Evolutionary conservation across 2,113 vertebrate species (phyloP).

Genomic region (Aphyosemion australe): DNA sequence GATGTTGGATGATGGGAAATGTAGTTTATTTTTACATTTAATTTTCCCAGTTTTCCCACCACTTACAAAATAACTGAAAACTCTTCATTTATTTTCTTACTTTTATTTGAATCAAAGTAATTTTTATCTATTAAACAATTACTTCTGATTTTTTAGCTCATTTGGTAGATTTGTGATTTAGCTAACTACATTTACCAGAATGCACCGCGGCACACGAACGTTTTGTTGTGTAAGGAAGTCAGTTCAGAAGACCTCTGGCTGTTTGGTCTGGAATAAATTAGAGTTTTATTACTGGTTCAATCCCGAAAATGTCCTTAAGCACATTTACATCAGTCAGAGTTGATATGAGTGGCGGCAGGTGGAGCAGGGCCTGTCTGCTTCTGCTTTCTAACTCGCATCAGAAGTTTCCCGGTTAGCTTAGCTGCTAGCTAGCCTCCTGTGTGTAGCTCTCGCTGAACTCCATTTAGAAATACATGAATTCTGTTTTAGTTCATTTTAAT

Average conservation of each 20-base stretch:
- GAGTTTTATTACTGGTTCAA: no score
- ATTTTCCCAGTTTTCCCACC: not conserved
- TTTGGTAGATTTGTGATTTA: fast-evolving
- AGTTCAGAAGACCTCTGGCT: slow-evolving; percentile 8
- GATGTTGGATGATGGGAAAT: slow-evolving; percentile 63
- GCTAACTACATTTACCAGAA: slow-evolving; percentile 40
- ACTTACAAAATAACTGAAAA: fast-evolving
- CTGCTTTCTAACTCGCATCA: not conserved
- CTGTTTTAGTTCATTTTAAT: not conserved
- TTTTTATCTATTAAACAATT: fast-evolving
- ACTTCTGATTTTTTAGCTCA: fast-evolving
- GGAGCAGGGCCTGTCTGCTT: no score
- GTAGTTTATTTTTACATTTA: slow-evolving; percentile 46
- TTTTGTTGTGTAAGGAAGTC: slow-evolving; percentile 60
- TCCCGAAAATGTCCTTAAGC: no score
- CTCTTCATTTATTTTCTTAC: fast-evolving
- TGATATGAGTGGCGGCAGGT: no score
- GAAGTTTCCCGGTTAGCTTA: slow-evolving; percentile 4
- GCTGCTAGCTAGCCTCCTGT: slow-evolving; percentile 5
- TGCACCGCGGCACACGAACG: slow-evolving; percentile 19
- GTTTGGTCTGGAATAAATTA: not conserved
- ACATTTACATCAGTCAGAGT: no score
- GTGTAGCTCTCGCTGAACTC: not conserved
- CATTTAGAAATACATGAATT: slow-evolving; percentile 7
- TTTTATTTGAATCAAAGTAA: fast-evolving